Base-by-base conservation (phyloP, 2,113 vertebrate species). In the Rhagologus leucostigma region DNA sequence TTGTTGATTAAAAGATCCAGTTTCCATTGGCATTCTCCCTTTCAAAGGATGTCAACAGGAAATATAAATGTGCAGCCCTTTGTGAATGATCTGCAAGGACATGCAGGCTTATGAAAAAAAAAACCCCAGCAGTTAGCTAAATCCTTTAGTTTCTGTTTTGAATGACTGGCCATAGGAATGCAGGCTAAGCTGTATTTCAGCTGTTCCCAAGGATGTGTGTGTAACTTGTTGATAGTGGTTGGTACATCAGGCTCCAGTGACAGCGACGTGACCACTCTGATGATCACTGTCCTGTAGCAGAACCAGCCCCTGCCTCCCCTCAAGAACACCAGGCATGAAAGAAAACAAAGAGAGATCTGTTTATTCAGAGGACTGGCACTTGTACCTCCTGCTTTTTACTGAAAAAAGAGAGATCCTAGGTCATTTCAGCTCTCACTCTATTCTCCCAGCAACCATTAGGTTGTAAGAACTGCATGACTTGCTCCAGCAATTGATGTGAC, bases 121-220 rank as follows among this genome's bases (percentile, higher is more conserved):
- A 75, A 74, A 44, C 42, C 37, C 6, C 20, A 85, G 77, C 80
- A 93, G 94, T 96, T 95, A 96, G 90, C 93, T 89, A 96, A 96
- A 96, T 94, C 81, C 89, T 93, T 96, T 88, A 55, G 80, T 95
- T 97, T 96, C 95, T 95, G 87, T 95, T 97, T 93, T 97, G 93
- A 97, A 87, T 97, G 95, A 94, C 91, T 97, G 94, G 94, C 90
- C 94, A 93, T 94, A 96, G 94, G 87, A 96, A 97, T 97, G 89
- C 89, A 55, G 84, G 94, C 77, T 92, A 84, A 91, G 95, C 92
- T 87, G 83, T 73, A 79, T 84, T 96, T 95, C 94, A 78, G 85
- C 90, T 92, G 69, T 93, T 96, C 90, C 83, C 95, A 94, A 87
- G 77, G 90, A 90, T 88, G 37, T 84, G 90, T 75, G 76, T 78